Percentiles rank a stretch among this genome's conserved stretches.
phyloP scores from a whole-genome alignment of 2,888 invertebrate genomes.

The Erynnis tages region DNA sequence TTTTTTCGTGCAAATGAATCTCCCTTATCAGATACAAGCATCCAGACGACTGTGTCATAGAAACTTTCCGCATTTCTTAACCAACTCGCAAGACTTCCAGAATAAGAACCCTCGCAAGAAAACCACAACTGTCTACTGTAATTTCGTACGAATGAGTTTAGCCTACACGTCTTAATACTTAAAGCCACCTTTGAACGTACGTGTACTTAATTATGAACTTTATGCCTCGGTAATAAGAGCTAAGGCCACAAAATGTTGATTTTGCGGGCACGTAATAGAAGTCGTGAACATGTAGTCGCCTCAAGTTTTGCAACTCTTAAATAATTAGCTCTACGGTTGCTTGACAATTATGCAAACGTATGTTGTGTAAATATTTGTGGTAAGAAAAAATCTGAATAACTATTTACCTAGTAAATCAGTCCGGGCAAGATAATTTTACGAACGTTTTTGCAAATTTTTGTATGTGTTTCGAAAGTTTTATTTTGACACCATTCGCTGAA shows the following conservation, averaged over 20 bases:
- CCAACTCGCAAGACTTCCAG: slow-evolving; percentile 34
- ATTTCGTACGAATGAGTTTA: slow-evolving; percentile 63
- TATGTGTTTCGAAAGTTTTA: too few species aligned
- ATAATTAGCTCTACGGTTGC: too few species aligned
- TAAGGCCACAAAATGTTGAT: slow-evolving; percentile 34
- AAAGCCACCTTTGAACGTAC: neutral
- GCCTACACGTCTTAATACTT: slow-evolving; percentile 46
- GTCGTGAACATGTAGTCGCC: slow-evolving; percentile 51
- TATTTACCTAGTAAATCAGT: too few species aligned
- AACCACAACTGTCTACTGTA: slow-evolving; percentile 60
- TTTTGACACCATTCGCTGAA: too few species aligned
- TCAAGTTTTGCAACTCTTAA: slow-evolving; percentile 34
- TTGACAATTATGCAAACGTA: slow-evolving; percentile 15
- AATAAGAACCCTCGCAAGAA: slow-evolving; percentile 47
- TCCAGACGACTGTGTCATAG: neutral
- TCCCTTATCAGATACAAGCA: neutral
- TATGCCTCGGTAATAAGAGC: slow-evolving; percentile 36
- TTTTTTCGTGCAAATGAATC: neutral
- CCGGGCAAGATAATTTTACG: neutral
- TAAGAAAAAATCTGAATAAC: too few species aligned
- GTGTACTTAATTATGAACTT: slow-evolving; percentile 30
- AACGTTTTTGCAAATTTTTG: too few species aligned
- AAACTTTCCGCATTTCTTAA: slow-evolving; percentile 14
- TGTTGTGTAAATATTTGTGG: neutral
- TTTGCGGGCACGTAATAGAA: slow-evolving; percentile 53